Conservation (phyloP, 2,888 invertebrate species). For the Pseudococcus viburni region DNA sequence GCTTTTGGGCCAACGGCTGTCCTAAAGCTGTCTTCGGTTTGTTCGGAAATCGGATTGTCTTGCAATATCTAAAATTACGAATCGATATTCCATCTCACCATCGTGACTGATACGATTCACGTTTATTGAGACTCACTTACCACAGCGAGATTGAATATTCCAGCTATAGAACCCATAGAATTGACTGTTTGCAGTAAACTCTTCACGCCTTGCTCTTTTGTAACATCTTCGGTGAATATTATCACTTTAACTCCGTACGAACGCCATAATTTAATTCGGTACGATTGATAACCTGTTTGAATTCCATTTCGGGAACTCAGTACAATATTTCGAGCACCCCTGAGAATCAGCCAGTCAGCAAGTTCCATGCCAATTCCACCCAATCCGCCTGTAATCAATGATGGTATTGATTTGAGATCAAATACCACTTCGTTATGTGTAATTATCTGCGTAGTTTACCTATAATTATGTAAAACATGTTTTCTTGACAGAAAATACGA, state of each 20-base stretch:
- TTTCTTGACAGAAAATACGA: slow-evolving; percentile 73
- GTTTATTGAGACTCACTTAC: slow-evolving; percentile 70
- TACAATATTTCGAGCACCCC: slow-evolving; percentile 75
- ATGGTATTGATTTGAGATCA: slow-evolving; percentile 19
- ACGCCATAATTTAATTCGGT: slow-evolving; percentile 76
- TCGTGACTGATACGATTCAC: too few species aligned
- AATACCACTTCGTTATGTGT: too few species aligned
- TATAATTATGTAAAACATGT: slow-evolving; percentile 74
- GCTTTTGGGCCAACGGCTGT: slow-evolving; percentile 85
- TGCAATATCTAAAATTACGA: slow-evolving; percentile 75
- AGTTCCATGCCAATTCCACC: slow-evolving; percentile 78
- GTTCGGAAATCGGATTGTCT: slow-evolving; percentile 84
- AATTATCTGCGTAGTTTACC: slow-evolving; percentile 72
- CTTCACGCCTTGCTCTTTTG: slow-evolving; percentile 79
- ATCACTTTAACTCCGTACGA: slow-evolving; percentile 79
- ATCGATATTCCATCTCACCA: too few species aligned
- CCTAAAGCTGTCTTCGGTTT: slow-evolving; percentile 79
- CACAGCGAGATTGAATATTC: slow-evolving; percentile 92
- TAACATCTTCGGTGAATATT: slow-evolving; percentile 81
- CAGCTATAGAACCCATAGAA: slow-evolving; percentile 81
- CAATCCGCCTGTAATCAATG: slow-evolving; percentile 73
- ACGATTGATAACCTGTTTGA: slow-evolving; percentile 75
- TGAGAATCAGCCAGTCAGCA: slow-evolving; percentile 74
- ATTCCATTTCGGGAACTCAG: slow-evolving; percentile 76
- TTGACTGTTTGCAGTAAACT: slow-evolving; percentile 78